These are phyloP conservation scores for Drosophila yakuba DNA, from an alignment of 1,140 invertebrate genomes.

Conservation along the genomic window DNA sequence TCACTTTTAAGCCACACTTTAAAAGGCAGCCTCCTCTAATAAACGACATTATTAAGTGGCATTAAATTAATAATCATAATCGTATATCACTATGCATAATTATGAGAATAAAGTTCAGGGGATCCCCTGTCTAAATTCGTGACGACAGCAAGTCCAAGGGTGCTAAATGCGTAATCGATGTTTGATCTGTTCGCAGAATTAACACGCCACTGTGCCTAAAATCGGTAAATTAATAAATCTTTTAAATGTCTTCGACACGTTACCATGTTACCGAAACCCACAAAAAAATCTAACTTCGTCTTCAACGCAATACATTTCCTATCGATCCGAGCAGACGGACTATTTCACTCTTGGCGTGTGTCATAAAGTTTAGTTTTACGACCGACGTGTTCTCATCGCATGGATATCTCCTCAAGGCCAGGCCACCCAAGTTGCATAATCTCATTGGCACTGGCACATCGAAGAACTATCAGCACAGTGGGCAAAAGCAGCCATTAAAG, in stretches of 20 bases:
- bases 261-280: conserved; percentile 20
- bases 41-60: conserved; percentile 26
- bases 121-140: conserved; percentile 9
- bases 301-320: conserved; percentile 18
- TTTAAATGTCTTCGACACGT: conserved; percentile 19
- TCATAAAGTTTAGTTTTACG: conserved; percentile 44
- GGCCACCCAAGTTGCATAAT: conserved; percentile 31
- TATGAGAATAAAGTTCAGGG: conserved; percentile 23
- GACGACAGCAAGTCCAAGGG: conserved; percentile 30
- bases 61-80: conserved; percentile 34
- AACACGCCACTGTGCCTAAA: not conserved
- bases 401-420: conserved; percentile 31
- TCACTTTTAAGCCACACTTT: not conserved
- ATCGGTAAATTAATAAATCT: conserved; percentile 24
- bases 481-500: conserved; percentile 5
- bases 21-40: conserved; percentile 17
- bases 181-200: conserved; percentile 14
- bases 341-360: conserved; percentile 45
- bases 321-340: conserved; percentile 9
- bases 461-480: conserved; percentile 41
- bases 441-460: conserved; percentile 31
- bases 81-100: conserved; percentile 26
- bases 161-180: conserved; percentile 21
- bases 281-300: not conserved
- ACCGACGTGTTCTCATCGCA: conserved; percentile 23